Evolutionary conservation across 2,888 invertebrate genomes (phyloP), one percentile per base, ranked within the genome.

Genomic region (Pheosia gnoma): DNA sequence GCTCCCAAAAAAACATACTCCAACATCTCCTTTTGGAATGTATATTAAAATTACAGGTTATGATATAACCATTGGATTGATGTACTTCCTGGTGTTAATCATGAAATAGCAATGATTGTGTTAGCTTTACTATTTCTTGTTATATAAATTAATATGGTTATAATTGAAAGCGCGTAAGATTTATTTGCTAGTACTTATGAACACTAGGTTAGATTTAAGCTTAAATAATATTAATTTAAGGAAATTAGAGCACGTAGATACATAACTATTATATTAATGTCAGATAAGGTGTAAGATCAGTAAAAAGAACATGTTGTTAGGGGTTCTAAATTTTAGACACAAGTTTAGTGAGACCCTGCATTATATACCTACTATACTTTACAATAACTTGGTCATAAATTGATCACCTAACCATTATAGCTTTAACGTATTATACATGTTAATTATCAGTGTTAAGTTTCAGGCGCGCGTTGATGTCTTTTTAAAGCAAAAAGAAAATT

Each of bases 391-490:
- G 7, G 51, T 13, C 25, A 51, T 6, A 51, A 51, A 51, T 7
- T 25, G 47, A 10, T 11, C 4, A 47, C 11, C 11, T 47, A 47
- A 47, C 10, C 10, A 11, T 56, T 54, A 25, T 57, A 25, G 25
- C 25, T 25, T 25, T 25, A 25, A 25, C 25, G 2, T 25, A 25
- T 25, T 25, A 25, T 25, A 25, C 25, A 25, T 25, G 25, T 25
- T 62, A 25, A n/a, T 59, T 45, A 56, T 53, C 8, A 61, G 51
- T 25, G 63, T 62, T 58, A 60, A 61, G 58, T 59, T 57, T 61
- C 71, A 73, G 80, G 78, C 73, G 84, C 91, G 90, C 93, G 93
- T 93, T 92, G 91, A 93, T 84, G 90, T 93, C 93, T 93, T 91
- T 91, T 90, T 72, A 75, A 72, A 73, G 68, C 63, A 59, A 63